These are phyloP conservation scores for Trileptium ribeirensis DNA, from an alignment of 2,888 invertebrate genomes.

Conservation along the genomic window DNA sequence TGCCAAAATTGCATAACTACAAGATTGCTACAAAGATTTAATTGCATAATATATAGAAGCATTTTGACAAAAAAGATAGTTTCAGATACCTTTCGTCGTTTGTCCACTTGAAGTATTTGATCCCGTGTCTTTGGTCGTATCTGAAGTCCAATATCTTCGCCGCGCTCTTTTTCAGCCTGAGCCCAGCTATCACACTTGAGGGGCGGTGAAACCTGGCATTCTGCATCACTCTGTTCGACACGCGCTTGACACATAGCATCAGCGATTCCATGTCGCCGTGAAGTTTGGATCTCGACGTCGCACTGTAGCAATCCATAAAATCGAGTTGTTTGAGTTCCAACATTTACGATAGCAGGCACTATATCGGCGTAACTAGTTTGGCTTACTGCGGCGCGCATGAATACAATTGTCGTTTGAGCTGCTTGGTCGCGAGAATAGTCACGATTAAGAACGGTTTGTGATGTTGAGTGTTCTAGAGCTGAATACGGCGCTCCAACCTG, in stretches of 20 bases:
- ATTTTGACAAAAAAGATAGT: too few species aligned
- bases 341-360: background rate
- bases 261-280: background rate
- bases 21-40: too few species aligned
- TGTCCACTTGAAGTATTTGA: background rate
- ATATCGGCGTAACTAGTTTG: background rate
- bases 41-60: too few species aligned
- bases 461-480: background rate
- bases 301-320: background rate
- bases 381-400: background rate
- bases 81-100: background rate
- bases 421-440: background rate
- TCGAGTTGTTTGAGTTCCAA: background rate
- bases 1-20: too few species aligned
- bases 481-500: background rate
- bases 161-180: background rate
- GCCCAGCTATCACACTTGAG: too few species aligned
- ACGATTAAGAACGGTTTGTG: background rate
- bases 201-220: background rate
- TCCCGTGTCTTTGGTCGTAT: background rate
- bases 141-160: background rate
- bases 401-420: background rate
- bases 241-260: background rate
- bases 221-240: background rate
- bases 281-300: background rate